Conservation (phyloP, 2,888 invertebrate species). For the Stenodera caucasica region DNA sequence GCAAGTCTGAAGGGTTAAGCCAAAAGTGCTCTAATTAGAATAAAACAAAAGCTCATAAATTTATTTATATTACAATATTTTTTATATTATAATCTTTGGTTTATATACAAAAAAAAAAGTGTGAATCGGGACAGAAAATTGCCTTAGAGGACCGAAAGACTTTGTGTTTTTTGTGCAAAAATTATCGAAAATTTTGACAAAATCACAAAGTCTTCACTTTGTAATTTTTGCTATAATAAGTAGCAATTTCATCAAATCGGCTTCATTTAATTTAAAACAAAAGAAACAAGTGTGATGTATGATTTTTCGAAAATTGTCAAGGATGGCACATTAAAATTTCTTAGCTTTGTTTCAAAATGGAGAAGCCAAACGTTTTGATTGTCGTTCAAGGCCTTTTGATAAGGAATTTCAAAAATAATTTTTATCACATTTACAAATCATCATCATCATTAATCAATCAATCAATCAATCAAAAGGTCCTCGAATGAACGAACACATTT, state of each 20-base stretch:
- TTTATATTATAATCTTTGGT: constrained; percentile 11
- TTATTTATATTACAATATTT: constrained; percentile 12
- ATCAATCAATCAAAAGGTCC: constrained; percentile 2
- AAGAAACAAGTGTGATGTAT: neutral
- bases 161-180: too few species aligned
- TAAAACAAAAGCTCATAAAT: neutral
- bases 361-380: constrained; percentile 10
- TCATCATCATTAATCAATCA: neutral
- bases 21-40: too few species aligned
- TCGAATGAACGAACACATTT: constrained; percentile 1
- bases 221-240: neutral
- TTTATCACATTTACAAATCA: constrained; percentile 6
- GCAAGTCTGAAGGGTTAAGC: too few species aligned
- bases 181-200: neutral
- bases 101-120: constrained; percentile 6
- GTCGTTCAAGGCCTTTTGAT: constrained; percentile 18
- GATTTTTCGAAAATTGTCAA: neutral
- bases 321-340: neutral
- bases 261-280: neutral
- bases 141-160: neutral
- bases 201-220: neutral
- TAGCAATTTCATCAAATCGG: neutral
- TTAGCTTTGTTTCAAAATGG: neutral
- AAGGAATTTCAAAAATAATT: constrained; percentile 1
- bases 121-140: neutral